A percentile compares a stretch with the other conserved stretches of the same genome.
phyloP scores from a whole-genome alignment of 2,797 vertebrate genomes.

The Coreius guichenoti region DNA sequence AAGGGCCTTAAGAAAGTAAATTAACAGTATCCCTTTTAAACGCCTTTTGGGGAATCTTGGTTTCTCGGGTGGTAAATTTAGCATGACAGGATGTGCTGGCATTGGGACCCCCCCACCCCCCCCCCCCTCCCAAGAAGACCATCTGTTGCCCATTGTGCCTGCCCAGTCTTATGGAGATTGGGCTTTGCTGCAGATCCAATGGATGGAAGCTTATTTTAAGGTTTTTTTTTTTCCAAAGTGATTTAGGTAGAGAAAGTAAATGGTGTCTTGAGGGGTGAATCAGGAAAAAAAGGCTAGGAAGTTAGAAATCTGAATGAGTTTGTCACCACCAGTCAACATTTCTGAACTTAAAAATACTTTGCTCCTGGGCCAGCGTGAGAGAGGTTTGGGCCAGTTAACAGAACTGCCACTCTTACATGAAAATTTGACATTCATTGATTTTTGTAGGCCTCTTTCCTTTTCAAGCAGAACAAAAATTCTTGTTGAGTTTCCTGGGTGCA shows the following conservation, averaged over 20 bases:
- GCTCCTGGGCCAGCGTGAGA: neutral
- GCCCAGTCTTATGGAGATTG: conserved; percentile 62
- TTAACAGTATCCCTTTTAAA: conserved; percentile 61
- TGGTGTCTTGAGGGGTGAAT: neutral
- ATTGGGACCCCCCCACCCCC: conserved; percentile 56
- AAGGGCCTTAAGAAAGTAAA: conserved; percentile 56
- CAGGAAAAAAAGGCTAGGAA: neutral
- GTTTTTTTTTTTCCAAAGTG: conserved; percentile 17
- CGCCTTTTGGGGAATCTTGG: conserved; percentile 66
- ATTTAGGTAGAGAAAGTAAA: neutral
- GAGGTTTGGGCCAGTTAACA: neutral
- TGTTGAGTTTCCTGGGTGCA: neutral
- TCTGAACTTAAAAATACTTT: conserved; percentile 6
- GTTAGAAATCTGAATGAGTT: neutral
- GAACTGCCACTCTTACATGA: neutral
- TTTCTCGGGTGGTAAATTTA: conserved; percentile 68
- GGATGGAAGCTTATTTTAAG: conserved; percentile 59
- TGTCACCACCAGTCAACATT: conserved; percentile 32
- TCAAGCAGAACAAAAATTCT: neutral
- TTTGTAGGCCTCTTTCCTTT: neutral
- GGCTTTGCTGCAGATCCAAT: conserved; percentile 59
- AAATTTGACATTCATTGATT: neutral
- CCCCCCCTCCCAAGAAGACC: conserved; percentile 59
- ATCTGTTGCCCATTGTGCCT: conserved; percentile 64
- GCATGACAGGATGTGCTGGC: conserved; percentile 64